These are phyloP conservation scores for Bruchidius siliquastri DNA, from an alignment of 2,888 invertebrate genomes.

Conservation along the genomic window DNA sequence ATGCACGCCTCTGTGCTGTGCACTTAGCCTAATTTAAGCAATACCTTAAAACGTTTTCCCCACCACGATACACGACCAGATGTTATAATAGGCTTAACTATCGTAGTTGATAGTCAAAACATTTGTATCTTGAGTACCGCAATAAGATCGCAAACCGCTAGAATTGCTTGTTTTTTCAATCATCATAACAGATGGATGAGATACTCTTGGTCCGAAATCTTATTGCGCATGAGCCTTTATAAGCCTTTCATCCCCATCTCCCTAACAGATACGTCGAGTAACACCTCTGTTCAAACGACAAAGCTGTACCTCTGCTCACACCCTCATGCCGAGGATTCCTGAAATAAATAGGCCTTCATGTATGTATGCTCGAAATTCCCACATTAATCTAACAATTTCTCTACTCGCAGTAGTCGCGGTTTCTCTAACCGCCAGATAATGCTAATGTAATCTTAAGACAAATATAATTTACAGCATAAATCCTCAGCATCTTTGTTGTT, in stretches of 20 bases:
- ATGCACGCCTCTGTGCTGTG: no score
- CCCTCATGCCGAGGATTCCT: background rate
- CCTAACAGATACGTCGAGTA: background rate
- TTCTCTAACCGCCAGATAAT: constrained; percentile 39
- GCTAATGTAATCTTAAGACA: constrained; percentile 46
- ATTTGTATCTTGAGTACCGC: no score
- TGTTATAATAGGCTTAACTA: no score
- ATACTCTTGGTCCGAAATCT: no score
- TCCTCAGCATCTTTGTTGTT: constrained; percentile 40
- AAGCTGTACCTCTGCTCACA: background rate
- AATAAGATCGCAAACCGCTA: no score
- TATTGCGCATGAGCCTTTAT: no score
- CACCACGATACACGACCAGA: no score
- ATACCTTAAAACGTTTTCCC: no score
- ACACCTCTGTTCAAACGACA: background rate
- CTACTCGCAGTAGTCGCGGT: background rate
- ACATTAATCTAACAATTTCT: background rate
- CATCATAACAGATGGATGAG: no score
- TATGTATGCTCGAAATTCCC: background rate
- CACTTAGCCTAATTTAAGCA: no score
- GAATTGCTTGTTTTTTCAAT: no score
- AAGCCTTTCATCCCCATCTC: background rate
- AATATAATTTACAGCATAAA: constrained; percentile 45
- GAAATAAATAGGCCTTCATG: background rate
- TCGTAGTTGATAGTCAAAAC: no score